These are phyloP conservation scores for Drosophila fungiperda DNA, from an alignment of 2,888 invertebrate genomes.

Conservation along the genomic window DNA sequence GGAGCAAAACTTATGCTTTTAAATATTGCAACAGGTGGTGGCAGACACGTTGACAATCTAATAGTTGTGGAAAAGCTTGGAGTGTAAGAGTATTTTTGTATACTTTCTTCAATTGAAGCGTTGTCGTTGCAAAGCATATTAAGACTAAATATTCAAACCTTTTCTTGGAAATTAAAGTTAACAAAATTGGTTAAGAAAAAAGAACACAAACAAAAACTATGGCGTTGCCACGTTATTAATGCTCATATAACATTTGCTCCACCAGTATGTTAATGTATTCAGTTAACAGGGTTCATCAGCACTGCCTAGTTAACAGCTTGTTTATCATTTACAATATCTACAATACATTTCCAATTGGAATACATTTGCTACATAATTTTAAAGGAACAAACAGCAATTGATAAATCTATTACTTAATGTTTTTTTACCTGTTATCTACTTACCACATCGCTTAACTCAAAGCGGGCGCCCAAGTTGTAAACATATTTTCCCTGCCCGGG, in stretches of 20 bases:
- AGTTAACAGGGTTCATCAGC: not conserved
- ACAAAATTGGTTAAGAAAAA: slow-evolving; percentile 20
- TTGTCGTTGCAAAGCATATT: slow-evolving; percentile 32
- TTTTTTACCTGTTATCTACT: slow-evolving; percentile 17
- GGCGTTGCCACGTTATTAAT: slow-evolving; percentile 40
- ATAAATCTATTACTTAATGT: not conserved
- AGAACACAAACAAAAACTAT: slow-evolving; percentile 32
- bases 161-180: slow-evolving; percentile 24
- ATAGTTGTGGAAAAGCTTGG: not conserved
- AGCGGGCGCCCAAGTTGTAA: slow-evolving; percentile 70
- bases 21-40: slow-evolving; percentile 63
- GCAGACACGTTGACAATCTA: slow-evolving; percentile 14
- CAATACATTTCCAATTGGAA: slow-evolving; percentile 1
- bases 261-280: not conserved
- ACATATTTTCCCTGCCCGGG: slow-evolving; percentile 55
- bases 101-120: slow-evolving; percentile 3
- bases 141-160: slow-evolving; percentile 27
- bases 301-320: not conserved
- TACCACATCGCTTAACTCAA: slow-evolving; percentile 63
- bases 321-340: not conserved
- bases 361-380: not conserved
- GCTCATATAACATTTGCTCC: slow-evolving; percentile 2
- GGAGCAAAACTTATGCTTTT: slow-evolving; percentile 6
- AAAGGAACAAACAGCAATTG: not conserved
- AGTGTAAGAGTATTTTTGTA: not conserved